Percentiles rank a stretch among this genome's conserved stretches.
These are phyloP conservation scores for Leptinotarsa defecta DNA, from an alignment of 1,140 invertebrate genomes.

Conservation along the genomic window DNA sequence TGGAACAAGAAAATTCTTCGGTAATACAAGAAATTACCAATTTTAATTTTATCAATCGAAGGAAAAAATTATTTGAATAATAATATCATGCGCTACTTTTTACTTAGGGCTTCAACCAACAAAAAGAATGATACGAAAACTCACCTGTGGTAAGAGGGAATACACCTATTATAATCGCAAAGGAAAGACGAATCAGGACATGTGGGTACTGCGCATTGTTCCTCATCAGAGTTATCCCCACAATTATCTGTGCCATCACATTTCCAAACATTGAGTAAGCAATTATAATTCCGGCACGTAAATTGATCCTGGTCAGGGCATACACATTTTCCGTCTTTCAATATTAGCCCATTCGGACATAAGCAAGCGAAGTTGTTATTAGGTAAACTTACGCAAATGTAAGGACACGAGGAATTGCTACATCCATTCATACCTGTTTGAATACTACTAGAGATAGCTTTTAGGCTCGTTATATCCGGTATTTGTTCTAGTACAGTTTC, in stretches of 20 bases:
- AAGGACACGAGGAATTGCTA: slow-evolving; percentile 64
- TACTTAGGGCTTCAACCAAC: too few relatives aligned
- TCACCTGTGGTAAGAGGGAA: too few relatives aligned
- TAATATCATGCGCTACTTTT: too few relatives aligned
- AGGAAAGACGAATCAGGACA: too few relatives aligned
- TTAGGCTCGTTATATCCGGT: slow-evolving; percentile 79
- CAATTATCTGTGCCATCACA: slow-evolving; percentile 81
- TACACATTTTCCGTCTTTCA: slow-evolving; percentile 66
- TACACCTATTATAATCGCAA: too few relatives aligned
- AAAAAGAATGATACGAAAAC: too few relatives aligned
- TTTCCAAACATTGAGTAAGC: slow-evolving; percentile 76
- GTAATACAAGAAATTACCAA: too few relatives aligned
- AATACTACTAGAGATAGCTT: slow-evolving; percentile 51
- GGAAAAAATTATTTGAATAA: too few relatives aligned
- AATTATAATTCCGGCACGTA: slow-evolving; percentile 73
- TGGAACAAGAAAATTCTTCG: too few relatives aligned
- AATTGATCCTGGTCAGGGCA: slow-evolving; percentile 74
- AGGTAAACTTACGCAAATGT: slow-evolving; percentile 76
- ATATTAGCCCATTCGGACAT: slow-evolving; percentile 76
- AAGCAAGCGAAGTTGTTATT: slow-evolving; percentile 63
- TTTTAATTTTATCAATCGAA: too few relatives aligned
- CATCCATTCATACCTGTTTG: slow-evolving; percentile 70
- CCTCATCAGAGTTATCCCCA: slow-evolving; percentile 74
- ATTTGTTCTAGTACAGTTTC: slow-evolving; percentile 65
- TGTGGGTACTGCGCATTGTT: slow-evolving; percentile 47